Conservation (phyloP, 2,113 vertebrate genomes). For the Anser brachyrhynchus region DNA sequence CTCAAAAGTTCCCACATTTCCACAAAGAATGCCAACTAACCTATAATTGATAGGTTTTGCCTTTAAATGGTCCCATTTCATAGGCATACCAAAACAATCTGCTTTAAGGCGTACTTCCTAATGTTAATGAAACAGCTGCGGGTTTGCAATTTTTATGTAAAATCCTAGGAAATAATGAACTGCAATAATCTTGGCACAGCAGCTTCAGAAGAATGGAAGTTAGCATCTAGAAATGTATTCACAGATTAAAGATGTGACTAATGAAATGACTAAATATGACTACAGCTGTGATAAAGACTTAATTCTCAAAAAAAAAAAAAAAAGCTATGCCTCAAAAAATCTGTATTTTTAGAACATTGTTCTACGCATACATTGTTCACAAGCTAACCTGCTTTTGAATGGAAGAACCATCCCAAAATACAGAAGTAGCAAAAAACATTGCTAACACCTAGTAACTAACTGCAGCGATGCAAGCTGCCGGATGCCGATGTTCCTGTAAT, state of each 20-base stretch:
- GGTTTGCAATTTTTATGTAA: background rate
- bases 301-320: background rate
- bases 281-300: background rate
- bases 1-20: too few species aligned
- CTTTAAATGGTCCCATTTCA: too few species aligned
- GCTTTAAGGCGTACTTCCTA: too few species aligned
- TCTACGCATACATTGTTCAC: background rate
- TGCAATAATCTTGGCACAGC: accelerated
- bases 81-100: too few species aligned
- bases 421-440: background rate
- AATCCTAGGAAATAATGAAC: background rate
- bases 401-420: background rate
- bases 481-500: background rate
- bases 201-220: background rate
- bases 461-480: background rate
- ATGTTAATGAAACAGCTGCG: background rate
- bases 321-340: accelerated
- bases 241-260: accelerated
- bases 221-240: accelerated
- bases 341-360: accelerated
- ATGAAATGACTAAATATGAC: too few species aligned
- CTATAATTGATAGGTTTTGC: too few species aligned
- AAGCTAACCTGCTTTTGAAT: background rate
- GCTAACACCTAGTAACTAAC: background rate
- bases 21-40: too few species aligned